Conservation (phyloP, 2,888 invertebrate genomes). For the Tiphia femorata region DNA sequence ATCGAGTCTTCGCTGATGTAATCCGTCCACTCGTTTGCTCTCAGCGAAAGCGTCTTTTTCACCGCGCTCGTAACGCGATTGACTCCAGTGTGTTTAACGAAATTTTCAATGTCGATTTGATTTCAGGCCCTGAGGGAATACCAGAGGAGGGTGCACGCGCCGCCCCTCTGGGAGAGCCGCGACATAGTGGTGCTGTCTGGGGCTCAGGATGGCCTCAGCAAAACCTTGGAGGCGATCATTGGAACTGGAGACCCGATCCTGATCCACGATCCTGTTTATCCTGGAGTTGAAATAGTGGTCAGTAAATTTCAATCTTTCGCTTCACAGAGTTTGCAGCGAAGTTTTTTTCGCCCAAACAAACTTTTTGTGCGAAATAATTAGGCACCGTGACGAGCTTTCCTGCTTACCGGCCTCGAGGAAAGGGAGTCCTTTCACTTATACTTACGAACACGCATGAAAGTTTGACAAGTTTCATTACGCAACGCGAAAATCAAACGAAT, state of each 20-base stretch:
- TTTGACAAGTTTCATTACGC: too few relatives aligned
- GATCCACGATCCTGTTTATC: constrained; percentile 79
- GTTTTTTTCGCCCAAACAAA: not conserved
- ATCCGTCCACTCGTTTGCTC: constrained; percentile 12
- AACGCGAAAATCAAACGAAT: too few relatives aligned
- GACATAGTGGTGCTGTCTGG: constrained; percentile 81
- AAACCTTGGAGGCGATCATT: constrained; percentile 80
- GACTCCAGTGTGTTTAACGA: too few relatives aligned
- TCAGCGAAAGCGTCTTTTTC: too few relatives aligned
- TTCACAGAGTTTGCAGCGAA: not conserved
- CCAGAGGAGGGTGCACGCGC: constrained; percentile 76
- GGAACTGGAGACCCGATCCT: constrained; percentile 79
- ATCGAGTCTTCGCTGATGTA: not conserved
- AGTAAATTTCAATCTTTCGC: constrained; percentile 56
- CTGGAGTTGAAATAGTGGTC: constrained; percentile 78
- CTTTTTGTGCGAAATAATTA: too few relatives aligned
- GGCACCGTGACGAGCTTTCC: too few relatives aligned
- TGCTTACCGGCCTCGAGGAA: too few relatives aligned
- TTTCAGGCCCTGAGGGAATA: constrained; percentile 73
- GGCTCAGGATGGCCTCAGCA: constrained; percentile 83
- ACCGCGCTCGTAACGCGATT: too few relatives aligned
- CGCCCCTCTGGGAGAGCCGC: constrained; percentile 75
- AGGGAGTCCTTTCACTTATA: too few relatives aligned
- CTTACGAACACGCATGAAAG: too few relatives aligned
- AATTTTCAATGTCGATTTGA: constrained; percentile 43